phyloP scores from a whole-genome alignment of 2,797 vertebrate genomes.

The Thamnophis elegans region DNA sequence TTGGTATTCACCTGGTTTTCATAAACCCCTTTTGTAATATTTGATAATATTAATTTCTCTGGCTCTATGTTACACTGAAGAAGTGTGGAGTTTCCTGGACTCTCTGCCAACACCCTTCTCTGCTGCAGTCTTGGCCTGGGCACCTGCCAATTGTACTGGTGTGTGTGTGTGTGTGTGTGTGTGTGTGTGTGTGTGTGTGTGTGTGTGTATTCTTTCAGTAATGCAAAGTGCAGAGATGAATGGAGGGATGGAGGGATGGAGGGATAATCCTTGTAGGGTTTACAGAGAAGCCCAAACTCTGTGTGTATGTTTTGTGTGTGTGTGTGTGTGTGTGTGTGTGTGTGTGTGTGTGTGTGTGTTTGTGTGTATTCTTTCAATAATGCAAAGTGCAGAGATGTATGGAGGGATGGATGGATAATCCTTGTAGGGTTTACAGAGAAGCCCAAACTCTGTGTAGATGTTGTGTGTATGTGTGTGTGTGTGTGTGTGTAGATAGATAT shows the following conservation, averaged over 20 bases:
- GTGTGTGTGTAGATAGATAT: no score
- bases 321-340: no score
- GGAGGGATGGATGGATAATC: not conserved
- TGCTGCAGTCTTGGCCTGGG: not conserved
- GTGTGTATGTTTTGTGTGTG: no score
- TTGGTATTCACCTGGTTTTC: not conserved
- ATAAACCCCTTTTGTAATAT: not conserved
- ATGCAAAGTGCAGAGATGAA: not conserved
- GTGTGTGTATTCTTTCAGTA: not conserved
- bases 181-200: no score
- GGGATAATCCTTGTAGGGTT: not conserved
- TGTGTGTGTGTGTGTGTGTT: no score
- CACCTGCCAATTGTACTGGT: no score
- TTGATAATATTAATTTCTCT: not conserved
- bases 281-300: not conserved
- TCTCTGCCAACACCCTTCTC: not conserved
- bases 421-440: not conserved
- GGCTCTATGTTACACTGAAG: not conserved
- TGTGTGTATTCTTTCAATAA: not conserved
- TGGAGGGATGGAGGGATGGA: not conserved
- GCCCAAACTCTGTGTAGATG: no score
- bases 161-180: no score
- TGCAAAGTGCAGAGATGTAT: not conserved
- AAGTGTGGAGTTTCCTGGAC: not conserved
- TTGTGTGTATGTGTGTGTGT: no score